Evolutionary conservation across 2,888 invertebrate species (phyloP), one percentile per base, ranked within the genome.

Genomic region (Mythimna lalbum): DNA sequence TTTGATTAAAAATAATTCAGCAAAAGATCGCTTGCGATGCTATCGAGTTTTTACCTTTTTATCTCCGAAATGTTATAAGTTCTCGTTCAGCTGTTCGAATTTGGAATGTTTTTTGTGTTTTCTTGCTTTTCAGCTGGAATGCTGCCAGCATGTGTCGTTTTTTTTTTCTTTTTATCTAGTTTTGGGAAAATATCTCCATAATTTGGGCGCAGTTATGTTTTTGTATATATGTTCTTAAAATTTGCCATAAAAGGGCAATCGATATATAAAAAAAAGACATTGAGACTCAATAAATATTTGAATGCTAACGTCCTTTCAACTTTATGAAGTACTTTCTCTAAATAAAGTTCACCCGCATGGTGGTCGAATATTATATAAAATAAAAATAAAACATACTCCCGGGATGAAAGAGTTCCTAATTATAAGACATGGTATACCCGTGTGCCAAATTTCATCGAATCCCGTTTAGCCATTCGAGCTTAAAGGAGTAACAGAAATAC

Each of bases 1-100:
- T 93, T 94, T 95, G 95, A 95, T 95, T 96, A 95, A 94, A 94
- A 94, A 95, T 94, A 93, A 95, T 95, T 95, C 94, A 94, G 95
- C 94, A 90, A 94, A 93, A 91, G 91, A 84, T 78, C 78, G 77
- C 84, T 78, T 56, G 76, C 81, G 92, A 91, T 91, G 84, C 84
- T 91, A 92, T 93, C 91, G 84, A 76, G 77, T 86, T 87, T 43
- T 81, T 78, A 82, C 76, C 73, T 85, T 88, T 87, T 88, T 86
- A 82, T 80, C 65, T 81, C 78, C 69, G 62, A 19, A 72, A 76
- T 82, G 78, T 67, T 66, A 55, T 84, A 87, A 76, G 72, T 78
- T 84, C 85, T 83, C 76, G 72, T 81, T 74, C 85, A 85, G 79
- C 85, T 84, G 83, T 73, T 77, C 56, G 57, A 53, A 74, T 65